Conservation (phyloP, 2,888 invertebrate genomes). For the Lasioglossum pauxillum region DNA sequence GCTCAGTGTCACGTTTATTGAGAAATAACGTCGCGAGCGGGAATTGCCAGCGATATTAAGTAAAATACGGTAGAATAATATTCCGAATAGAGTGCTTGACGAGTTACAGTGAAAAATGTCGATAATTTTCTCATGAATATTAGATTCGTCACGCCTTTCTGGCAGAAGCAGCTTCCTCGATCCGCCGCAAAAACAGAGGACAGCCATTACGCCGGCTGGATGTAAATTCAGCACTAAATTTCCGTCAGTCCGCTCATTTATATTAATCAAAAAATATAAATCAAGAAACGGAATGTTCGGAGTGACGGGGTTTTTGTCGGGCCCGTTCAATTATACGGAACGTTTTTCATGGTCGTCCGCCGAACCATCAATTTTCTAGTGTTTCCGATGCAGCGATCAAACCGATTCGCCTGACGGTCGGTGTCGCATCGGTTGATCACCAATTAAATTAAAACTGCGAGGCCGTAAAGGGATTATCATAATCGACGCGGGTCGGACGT, state of each 20-base stretch:
- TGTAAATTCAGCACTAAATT: neutral
- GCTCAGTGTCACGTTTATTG: neutral
- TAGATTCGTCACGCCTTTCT: slow-evolving; percentile 13
- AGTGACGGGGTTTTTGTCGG: neutral
- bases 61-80: neutral
- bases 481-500: slow-evolving; percentile 8
- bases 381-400: neutral
- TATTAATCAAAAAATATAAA: slow-evolving; percentile 18
- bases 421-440: neutral
- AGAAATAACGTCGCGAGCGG: neutral
- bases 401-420: neutral
- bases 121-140: slow-evolving; percentile 19
- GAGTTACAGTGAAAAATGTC: neutral
- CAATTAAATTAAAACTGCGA: slow-evolving; percentile 30
- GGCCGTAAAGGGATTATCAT: slow-evolving; percentile 22
- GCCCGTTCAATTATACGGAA: slow-evolving; percentile 20
- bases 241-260: neutral
- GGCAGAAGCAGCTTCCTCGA: neutral
- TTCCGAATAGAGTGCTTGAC: neutral
- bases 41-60: neutral
- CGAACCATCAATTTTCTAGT: neutral
- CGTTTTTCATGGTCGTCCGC: slow-evolving; percentile 1
- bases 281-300: neutral
- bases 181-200: neutral
- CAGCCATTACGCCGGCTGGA: neutral